phyloP scores from a whole-genome alignment of 1,140 invertebrate species.

The Portunus trituberculatus region DNA sequence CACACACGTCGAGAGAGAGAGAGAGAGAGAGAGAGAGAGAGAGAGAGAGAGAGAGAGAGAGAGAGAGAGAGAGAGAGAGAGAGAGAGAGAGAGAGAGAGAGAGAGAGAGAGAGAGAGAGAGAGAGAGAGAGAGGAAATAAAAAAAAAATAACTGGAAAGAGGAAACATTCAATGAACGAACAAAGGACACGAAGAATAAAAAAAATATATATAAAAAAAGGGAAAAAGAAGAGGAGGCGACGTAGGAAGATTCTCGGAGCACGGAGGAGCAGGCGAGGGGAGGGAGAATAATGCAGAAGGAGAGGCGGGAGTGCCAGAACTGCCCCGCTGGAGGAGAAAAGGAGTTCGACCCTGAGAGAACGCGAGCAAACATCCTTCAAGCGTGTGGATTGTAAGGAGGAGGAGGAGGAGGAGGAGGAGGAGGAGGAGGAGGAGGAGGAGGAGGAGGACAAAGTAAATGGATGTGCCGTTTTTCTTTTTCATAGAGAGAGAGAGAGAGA shows the following conservation, averaged over 20 bases:
- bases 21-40: not conserved
- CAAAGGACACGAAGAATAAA: not conserved
- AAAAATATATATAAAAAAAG: not conserved
- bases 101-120: not conserved
- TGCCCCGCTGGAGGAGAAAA: constrained; percentile 9
- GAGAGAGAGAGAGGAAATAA: not conserved
- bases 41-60: not conserved
- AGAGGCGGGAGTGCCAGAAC: not conserved
- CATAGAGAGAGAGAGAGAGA: too few species aligned
- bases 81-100: not conserved
- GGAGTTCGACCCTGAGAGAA: not conserved
- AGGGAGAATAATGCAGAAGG: not conserved
- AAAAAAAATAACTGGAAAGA: not conserved
- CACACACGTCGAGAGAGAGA: too few species aligned
- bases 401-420: constrained; percentile 7
- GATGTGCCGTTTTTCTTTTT: too few species aligned
- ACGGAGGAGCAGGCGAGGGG: not conserved
- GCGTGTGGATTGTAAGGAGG: not conserved
- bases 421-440: not conserved
- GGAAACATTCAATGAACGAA: not conserved
- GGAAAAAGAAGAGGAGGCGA: not conserved
- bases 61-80: not conserved
- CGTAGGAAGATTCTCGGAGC: not conserved
- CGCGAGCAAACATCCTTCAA: too few species aligned
- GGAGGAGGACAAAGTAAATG: too few species aligned